These are phyloP conservation scores for Amphipoea lucens DNA, from an alignment of 2,888 invertebrate species.

Conservation along the genomic window DNA sequence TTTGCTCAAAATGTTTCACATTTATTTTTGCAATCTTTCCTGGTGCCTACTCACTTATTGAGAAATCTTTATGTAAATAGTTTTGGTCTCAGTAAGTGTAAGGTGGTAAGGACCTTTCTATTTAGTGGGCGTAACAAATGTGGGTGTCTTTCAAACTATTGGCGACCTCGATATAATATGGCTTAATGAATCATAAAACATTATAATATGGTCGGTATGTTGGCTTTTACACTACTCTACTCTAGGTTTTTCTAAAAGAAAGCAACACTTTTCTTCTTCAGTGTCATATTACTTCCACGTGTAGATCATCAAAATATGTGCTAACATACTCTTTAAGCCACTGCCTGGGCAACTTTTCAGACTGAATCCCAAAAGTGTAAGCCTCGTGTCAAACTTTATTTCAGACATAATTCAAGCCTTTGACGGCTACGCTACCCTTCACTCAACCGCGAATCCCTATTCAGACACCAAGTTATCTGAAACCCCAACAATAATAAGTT, in stretches of 20 bases:
- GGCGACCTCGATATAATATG: conserved; percentile 79
- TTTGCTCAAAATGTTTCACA: conserved; percentile 24
- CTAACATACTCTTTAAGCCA: not conserved
- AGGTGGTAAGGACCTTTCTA: conserved; percentile 41
- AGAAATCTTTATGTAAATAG: conserved; percentile 37
- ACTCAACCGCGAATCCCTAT: conserved; percentile 15
- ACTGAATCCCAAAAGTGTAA: conserved; percentile 10
- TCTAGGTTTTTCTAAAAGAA: not conserved
- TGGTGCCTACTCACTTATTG: conserved; percentile 16
- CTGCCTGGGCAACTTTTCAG: not conserved
- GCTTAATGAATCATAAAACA: conserved; percentile 72
- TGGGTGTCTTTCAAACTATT: conserved; percentile 56
- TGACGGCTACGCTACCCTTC: conserved; percentile 14
- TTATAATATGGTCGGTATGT: not conserved
- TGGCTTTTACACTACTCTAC: not conserved
- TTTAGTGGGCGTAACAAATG: conserved; percentile 32
- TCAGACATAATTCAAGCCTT: conserved; percentile 2
- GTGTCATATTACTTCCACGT: not conserved
- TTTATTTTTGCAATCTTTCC: conserved; percentile 29
- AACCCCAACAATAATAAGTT: not conserved
- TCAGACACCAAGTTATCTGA: conserved; percentile 19
- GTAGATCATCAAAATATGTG: not conserved
- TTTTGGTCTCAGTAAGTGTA: conserved; percentile 17
- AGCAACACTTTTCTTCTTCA: not conserved
- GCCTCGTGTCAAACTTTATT: conserved; percentile 9